phyloP scores from a whole-genome alignment of 2,113 vertebrate species.

The Aramus guarauna region DNA sequence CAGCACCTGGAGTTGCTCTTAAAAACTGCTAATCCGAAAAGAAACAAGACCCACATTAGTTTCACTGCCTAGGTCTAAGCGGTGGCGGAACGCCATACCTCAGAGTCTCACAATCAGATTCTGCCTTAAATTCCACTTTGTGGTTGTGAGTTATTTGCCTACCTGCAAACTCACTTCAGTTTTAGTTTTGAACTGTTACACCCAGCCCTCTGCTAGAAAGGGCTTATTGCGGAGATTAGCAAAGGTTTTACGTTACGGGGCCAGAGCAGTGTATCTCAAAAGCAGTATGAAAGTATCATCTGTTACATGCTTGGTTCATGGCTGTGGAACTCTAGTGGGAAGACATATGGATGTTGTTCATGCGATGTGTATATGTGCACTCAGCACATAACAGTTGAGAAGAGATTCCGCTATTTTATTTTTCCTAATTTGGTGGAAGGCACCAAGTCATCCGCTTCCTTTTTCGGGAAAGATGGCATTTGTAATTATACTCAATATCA shows the following conservation, averaged over 20 bases:
- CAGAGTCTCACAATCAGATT: rapidly evolving
- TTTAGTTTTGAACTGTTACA: neutral
- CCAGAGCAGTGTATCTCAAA: neutral
- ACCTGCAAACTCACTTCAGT: neutral
- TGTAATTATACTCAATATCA: neutral
- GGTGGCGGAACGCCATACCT: rapidly evolving
- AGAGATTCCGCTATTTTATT: neutral
- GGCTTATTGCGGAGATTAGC: neutral
- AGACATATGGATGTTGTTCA: neutral
- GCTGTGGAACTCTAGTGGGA: neutral
- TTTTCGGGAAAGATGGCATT: neutral
- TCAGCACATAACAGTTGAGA: neutral
- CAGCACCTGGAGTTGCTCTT: constrained; percentile 53
- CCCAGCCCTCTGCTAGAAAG: neutral
- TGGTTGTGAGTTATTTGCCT: neutral
- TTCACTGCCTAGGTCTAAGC: neutral
- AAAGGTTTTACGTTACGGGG: rapidly evolving
- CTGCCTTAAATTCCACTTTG: neutral
- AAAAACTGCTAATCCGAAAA: constrained; percentile 16
- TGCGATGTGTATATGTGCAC: rapidly evolving
- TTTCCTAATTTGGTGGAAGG: neutral
- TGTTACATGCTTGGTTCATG: rapidly evolving
- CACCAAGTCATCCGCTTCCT: neutral
- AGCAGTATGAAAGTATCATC: too few relatives aligned
- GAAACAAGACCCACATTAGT: neutral